Base-by-base conservation (phyloP, 2,113 vertebrate genomes). In the Chaetodon trifascialis region DNA sequence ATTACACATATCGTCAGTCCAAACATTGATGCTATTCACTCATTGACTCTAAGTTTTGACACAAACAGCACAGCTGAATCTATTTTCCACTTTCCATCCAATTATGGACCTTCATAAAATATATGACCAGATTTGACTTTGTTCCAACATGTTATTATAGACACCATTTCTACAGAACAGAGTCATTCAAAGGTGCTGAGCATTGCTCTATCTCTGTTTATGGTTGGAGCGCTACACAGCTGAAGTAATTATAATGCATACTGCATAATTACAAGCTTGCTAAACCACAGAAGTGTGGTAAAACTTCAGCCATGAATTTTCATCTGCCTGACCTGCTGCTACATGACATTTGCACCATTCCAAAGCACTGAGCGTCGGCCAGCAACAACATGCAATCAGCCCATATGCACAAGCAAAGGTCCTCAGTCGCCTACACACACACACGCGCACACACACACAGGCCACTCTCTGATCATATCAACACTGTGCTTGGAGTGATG, bases 291-390 rank as follows among this genome's bases (percentile, higher is more conserved):
- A 55, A 65, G 68, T 36, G 4, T 44, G 54, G 66, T 52, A 56
- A 76, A 88, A 72, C 67, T 21, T 83, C n/a, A 65, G 68, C 77
- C 36, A 52, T 82, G 65, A 77, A 75, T 89, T 82, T 86, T 73
- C 83, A 81, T 86, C 52, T 51, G 47, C 44, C 80, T 79, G 83
- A 88, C 62, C 85, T 67, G 75, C 81, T 80, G 76, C 56, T 66
- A 7, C 56, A 59, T 14, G 63, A 16, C 66, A 80, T 75, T 75
- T 21, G 19, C 73, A 83, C 55, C 54, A 75, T 65, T 52, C 51
- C 58, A 49, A 55, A n/a, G 16, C 34, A 46, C 60, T 2, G 14
- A 11, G 40, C 6, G 1, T 7, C 5, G 3, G 38, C 40, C 51
- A 58, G 46, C 23, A 58, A 42, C 65, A 9, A 65, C 49, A 51